Evolutionary conservation across 2,113 vertebrate genomes (phyloP).

Genomic region (Cheilinus undulatus): DNA sequence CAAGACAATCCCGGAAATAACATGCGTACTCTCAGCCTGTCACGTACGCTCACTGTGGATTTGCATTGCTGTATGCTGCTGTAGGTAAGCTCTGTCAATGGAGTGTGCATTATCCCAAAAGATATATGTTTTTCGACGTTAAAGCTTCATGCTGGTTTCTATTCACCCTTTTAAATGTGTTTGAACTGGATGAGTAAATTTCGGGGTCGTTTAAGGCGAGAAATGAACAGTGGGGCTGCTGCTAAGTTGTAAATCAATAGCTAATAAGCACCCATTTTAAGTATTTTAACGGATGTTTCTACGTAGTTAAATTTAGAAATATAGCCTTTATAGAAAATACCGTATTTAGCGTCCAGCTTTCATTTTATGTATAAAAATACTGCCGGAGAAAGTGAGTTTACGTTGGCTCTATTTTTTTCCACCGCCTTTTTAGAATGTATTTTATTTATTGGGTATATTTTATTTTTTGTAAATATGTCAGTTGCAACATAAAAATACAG

Average conservation of each 20-base stretch:
- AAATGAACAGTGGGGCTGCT: neutral
- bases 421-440: no score
- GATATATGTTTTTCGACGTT: neutral
- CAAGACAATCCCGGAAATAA: constrained; percentile 79
- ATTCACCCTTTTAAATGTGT: neutral
- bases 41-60: constrained; percentile 78
- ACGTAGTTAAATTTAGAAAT: neutral
- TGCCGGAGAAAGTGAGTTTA: constrained; percentile 3
- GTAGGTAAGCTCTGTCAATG: constrained; percentile 54
- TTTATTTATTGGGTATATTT: no score
- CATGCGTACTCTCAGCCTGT: constrained; percentile 75
- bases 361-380: no score
- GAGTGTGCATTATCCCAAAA: neutral
- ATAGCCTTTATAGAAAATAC: no score
- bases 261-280: constrained; percentile 15
- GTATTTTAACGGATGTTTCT: constrained; percentile 1
- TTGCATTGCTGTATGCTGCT: constrained; percentile 60
- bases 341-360: no score
- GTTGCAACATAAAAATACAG: neutral
- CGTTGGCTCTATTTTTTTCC: neutral
- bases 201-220: neutral
- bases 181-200: neutral
- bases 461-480: neutral
- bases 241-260: constrained; percentile 38
- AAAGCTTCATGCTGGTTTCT: neutral